phyloP scores from a whole-genome alignment of 2,113 vertebrate genomes.

The Atlantisia rogersi region DNA sequence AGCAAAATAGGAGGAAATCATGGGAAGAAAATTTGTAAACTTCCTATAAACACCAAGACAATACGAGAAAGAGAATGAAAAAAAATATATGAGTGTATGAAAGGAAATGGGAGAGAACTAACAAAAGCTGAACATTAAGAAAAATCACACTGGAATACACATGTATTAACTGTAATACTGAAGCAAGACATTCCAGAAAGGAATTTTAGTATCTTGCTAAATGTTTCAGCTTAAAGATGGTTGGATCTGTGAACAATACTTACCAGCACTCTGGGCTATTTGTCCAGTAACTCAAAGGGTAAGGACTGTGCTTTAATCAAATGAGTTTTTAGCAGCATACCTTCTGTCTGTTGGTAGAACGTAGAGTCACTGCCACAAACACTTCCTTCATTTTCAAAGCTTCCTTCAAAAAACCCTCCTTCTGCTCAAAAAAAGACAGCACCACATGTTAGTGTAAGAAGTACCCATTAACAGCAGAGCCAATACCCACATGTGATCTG shows the following conservation, averaged over 20 bases:
- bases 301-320: not conserved
- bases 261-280: not conserved
- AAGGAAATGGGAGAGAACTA: not conserved
- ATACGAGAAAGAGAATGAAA: not conserved
- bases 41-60: not conserved
- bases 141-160: not conserved
- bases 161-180: not conserved
- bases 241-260: not conserved
- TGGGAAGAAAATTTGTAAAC: not conserved
- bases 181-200: not conserved
- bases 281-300: not conserved
- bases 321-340: conserved; percentile 60
- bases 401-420: conserved; percentile 85
- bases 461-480: not conserved
- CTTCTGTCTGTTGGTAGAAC: conserved; percentile 93
- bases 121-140: not conserved
- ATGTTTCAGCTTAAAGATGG: not conserved
- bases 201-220: not conserved
- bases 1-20: not conserved
- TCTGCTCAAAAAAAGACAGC: conserved; percentile 69
- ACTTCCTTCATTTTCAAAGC: conserved; percentile 91
- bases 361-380: conserved; percentile 91
- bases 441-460: fast-evolving
- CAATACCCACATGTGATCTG: not conserved
- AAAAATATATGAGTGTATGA: not conserved